These are phyloP conservation scores for Molanna angustata DNA, from an alignment of 2,888 invertebrate species.

Conservation along the genomic window DNA sequence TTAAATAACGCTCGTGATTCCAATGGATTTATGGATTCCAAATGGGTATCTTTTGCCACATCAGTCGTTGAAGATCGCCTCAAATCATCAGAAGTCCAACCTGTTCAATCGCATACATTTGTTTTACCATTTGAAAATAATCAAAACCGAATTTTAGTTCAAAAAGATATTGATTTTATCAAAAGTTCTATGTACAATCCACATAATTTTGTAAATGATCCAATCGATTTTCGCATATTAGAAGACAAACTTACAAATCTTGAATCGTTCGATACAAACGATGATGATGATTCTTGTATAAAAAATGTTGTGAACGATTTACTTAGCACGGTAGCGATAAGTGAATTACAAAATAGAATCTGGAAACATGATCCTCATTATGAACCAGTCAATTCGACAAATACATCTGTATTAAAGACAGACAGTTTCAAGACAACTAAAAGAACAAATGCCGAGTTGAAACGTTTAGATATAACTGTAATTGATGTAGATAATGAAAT, in stretches of 20 bases:
- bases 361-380: slow-evolving; percentile 42
- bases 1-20: slow-evolving; percentile 43
- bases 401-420: slow-evolving; percentile 25
- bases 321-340: slow-evolving; percentile 60
- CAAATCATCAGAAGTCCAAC: slow-evolving; percentile 35
- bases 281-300: slow-evolving; percentile 36
- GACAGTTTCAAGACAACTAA: slow-evolving; percentile 16
- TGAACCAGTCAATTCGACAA: slow-evolving; percentile 30
- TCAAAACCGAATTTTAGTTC: slow-evolving; percentile 57
- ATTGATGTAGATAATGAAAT: slow-evolving; percentile 50
- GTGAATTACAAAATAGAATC: slow-evolving; percentile 55
- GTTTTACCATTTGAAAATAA: slow-evolving; percentile 57
- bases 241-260: slow-evolving; percentile 34
- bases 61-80: slow-evolving; percentile 48
- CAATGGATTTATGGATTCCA: slow-evolving; percentile 45
- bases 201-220: too few relatives aligned
- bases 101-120: slow-evolving; percentile 50
- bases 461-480: slow-evolving; percentile 63
- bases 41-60: slow-evolving; percentile 57
- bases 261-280: too few relatives aligned
- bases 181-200: too few relatives aligned
- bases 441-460: too few relatives aligned
- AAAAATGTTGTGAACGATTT: slow-evolving; percentile 53
- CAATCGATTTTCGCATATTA: slow-evolving; percentile 34
- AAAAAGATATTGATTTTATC: slow-evolving; percentile 30